A percentile compares a stretch with the other conserved stretches of the same genome.
Conservation (phyloP, 2,888 invertebrate species). For the Synergus umbraculus region DNA sequence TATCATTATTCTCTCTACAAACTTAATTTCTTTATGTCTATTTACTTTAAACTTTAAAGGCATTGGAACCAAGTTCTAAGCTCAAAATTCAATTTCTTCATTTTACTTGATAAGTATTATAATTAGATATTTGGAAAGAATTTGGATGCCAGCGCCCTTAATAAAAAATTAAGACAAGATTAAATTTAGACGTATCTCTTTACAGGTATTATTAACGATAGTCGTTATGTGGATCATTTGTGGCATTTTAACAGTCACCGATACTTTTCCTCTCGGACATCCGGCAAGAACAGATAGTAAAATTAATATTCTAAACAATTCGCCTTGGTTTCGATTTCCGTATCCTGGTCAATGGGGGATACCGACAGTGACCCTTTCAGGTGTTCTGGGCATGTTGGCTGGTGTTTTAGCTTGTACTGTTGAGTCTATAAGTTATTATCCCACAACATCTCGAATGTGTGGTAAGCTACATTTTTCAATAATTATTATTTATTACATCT, state of each 20-base stretch:
- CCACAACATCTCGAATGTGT: constrained; percentile 91
- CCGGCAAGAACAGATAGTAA: constrained; percentile 87
- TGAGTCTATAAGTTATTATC: constrained; percentile 93
- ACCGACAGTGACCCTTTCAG: constrained; percentile 85
- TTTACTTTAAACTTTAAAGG: too few species aligned
- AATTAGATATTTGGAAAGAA: too few species aligned
- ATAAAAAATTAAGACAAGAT: too few species aligned
- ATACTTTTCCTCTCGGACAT: constrained; percentile 83
- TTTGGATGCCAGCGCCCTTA: too few species aligned
- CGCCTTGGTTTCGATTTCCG: constrained; percentile 89
- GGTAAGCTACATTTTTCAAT: constrained; percentile 75
- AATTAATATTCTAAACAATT: constrained; percentile 83
- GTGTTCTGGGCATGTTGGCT: constrained; percentile 87
- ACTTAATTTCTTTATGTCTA: too few species aligned
- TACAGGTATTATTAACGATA: constrained; percentile 86
- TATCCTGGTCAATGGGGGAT: constrained; percentile 91
- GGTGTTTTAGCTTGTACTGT: constrained; percentile 89
- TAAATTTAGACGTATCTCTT: too few species aligned
- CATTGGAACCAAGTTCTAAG: too few species aligned
- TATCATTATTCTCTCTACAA: background rate
- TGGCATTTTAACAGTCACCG: constrained; percentile 83
- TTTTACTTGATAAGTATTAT: too few species aligned
- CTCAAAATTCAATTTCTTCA: too few species aligned
- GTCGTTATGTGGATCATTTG: constrained; percentile 88
- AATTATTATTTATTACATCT: background rate